Conservation (phyloP, 2,113 vertebrate species). For the Sorex araneus region DNA sequence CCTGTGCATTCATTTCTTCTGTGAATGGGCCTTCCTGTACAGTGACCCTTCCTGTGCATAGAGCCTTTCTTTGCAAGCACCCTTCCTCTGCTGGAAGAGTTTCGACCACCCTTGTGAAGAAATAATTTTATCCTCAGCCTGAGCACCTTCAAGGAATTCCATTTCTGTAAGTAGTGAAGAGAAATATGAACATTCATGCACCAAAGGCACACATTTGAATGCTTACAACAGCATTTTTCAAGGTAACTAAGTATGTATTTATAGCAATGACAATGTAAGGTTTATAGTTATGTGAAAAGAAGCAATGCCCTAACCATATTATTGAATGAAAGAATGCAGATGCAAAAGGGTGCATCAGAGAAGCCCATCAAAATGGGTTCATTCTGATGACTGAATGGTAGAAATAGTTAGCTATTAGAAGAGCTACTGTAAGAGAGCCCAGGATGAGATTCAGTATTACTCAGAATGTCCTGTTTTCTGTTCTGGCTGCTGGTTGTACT, state of each 20-base stretch:
- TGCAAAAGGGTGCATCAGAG: neutral
- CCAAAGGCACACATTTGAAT: neutral
- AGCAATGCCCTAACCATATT: neutral
- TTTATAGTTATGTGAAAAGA: neutral
- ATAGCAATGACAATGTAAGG: neutral
- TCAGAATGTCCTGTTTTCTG: neutral
- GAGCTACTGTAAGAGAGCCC: neutral
- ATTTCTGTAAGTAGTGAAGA: neutral
- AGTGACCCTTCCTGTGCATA: neutral
- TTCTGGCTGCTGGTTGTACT: neutral
- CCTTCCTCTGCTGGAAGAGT: neutral
- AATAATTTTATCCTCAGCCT: neutral
- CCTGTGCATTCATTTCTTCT: too few species aligned
- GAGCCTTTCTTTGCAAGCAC: too few species aligned
- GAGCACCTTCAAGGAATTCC: neutral
- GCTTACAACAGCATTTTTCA: neutral
- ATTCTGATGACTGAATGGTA: neutral
- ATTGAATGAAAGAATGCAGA: neutral
- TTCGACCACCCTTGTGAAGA: neutral
- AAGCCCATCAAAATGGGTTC: neutral
- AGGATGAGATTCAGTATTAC: neutral
- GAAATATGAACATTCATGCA: neutral
- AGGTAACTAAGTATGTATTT: neutral
- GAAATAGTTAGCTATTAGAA: neutral
- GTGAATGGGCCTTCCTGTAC: neutral